Evolutionary conservation across 1,140 invertebrate genomes (phyloP), one percentile per base, ranked within the genome.

Genomic region (Heliconius nattereri): DNA sequence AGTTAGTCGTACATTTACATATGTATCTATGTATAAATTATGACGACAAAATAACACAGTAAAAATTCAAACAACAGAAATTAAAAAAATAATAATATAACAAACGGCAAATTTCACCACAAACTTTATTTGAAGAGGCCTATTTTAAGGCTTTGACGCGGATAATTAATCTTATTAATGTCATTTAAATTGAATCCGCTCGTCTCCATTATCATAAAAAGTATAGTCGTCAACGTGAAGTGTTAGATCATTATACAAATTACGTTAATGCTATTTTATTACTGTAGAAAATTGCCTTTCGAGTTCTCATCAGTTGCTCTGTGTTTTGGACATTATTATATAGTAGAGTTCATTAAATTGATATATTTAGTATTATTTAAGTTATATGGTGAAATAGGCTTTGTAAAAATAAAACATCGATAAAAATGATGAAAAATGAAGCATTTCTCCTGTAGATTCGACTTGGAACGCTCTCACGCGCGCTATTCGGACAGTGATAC

Each of bases 401-500:
- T 79, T 66, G 5, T 78, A 74, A 74, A 49, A 78, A 80, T 57
- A 81, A 72, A 83, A 84, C 79, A 84, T 60, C 73, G 77, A 81
- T 80, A 76, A 52, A n/a, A 73, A 73, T 79, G 40, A 37, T 76
- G 81, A 66, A 57, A 74, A 74, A 76, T 79, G 85, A 86, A 87
- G 86, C 85, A 83, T 84, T 82, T 76, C 85, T 85, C 83, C 71
- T 76, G 83, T 89, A 90, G 90, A 89, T 91, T 93, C 89, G 91
- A 92, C 90, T 88, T 89, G 84, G 88, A 92, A 90, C 88, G 73
- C 54, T 86, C 89, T 89, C 90, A 89, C 87, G 89, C 92, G 88
- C 90, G 87, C 92, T 93, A 93, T 87, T 92, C 90, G 92, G 85
- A 93, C 92, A 94, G 91, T 94, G 92, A 92, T 66, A 92, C 91